Evolutionary conservation across 2,113 vertebrate species (phyloP), one percentile per base, ranked within the genome.

Genomic region (Ailurus styani): DNA sequence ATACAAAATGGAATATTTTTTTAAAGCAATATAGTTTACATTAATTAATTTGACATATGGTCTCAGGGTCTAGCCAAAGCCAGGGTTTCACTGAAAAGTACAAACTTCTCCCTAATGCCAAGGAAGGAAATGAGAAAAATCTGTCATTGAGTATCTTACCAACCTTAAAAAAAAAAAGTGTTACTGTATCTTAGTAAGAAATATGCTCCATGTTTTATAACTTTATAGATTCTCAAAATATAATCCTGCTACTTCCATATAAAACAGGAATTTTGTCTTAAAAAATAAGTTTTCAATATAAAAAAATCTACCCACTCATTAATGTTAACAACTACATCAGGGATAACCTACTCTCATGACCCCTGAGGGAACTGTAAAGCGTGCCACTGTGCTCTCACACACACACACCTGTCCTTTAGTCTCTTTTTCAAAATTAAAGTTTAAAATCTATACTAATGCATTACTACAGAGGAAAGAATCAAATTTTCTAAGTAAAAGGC

Each of bases 31-130:
- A 64, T 40, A 27, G 85, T 87, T 96, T 94, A 72, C n/a, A 90
- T 96, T 93, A 96, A 90, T 97, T 93, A 90, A 92, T 93, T 87
- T 82, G 64, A 96, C 92, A 96, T 96, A 82, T 73, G 90, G 47
- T 92, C 66, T 96, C 52, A 84, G 34, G 82, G 52, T 97, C 73
- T 79, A 97, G 47, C 42, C 42, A 91, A 91, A 68, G n/a, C 42
- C 77, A 87, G 34, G 13, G 5, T 90, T 96, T 91, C 75, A 90
- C 12, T 75, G 34, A 78, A 66, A 23, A 81, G 45, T 55, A 70
- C 54, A 91, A 91, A 62, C 60, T 87, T 92, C 21, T 31, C 4
- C 15, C 52, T 78, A 97, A 87, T 93, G 79, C 55, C 78, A 98
- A 73, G 23, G 31, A 79, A 95, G 87, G 64, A 93, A 97, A 97